Conservation (phyloP, 2,113 vertebrate genomes). For the Cyprinodon variegatus region DNA sequence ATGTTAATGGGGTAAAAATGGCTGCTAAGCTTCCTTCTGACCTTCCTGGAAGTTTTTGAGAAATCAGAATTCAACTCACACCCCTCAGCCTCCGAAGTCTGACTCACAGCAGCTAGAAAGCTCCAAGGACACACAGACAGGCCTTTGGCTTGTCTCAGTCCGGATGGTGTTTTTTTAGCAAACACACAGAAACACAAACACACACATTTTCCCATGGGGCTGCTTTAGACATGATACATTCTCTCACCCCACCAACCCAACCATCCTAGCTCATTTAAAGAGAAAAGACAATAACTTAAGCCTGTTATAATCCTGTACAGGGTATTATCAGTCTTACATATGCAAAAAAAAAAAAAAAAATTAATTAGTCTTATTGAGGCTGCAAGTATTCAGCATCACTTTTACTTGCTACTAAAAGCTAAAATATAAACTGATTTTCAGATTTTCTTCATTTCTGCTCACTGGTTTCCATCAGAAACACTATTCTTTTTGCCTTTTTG, state of each 20-base stretch:
- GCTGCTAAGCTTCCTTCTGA: constrained; percentile 30
- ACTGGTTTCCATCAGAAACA: too few relatives aligned
- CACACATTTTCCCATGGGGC: constrained; percentile 2
- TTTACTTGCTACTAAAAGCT: neutral
- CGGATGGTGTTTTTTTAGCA: constrained; percentile 9
- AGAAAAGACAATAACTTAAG: neutral
- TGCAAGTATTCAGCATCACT: neutral
- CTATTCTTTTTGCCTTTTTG: too few relatives aligned
- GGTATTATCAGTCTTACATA: neutral
- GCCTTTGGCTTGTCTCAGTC: constrained; percentile 35
- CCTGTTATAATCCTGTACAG: neutral
- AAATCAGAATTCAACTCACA: constrained; percentile 77
- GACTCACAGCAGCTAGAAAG: constrained; percentile 58
- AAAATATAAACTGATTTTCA: too few relatives aligned
- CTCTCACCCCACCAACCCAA: neutral
- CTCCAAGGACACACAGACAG: constrained; percentile 58
- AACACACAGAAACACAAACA: constrained; percentile 12
- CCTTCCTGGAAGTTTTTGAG: constrained; percentile 38
- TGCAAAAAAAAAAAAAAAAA: neutral
- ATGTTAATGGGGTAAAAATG: constrained; percentile 32
- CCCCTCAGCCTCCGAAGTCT: constrained; percentile 61
- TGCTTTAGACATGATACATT: neutral
- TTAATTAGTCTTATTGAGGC: neutral
- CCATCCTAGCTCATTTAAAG: neutral
- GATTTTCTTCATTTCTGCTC: too few relatives aligned